Percentiles rank a stretch among this genome's conserved stretches.
Conservation (phyloP, 1,140 invertebrate genomes). For the Hylaeus volcanicus region DNA sequence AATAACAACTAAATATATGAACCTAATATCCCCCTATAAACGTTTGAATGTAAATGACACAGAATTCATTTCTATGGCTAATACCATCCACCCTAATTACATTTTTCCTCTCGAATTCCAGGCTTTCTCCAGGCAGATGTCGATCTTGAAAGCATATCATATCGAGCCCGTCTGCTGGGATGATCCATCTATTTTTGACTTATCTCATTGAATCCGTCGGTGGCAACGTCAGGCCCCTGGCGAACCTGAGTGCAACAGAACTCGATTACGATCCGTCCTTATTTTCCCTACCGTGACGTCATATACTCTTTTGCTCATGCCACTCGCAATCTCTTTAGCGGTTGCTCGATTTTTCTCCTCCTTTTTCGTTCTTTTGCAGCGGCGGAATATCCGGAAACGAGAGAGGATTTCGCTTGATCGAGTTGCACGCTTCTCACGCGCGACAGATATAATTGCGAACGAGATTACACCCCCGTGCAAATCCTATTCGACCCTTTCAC, state of each 20-base stretch:
- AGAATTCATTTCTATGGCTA: too few relatives aligned
- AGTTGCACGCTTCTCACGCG: slow-evolving; percentile 20
- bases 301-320: slow-evolving; percentile 11
- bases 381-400: slow-evolving; percentile 36
- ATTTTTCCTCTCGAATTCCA: not conserved
- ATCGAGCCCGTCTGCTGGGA: not conserved
- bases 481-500: slow-evolving; percentile 45
- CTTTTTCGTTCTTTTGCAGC: not conserved
- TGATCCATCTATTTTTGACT: slow-evolving; percentile 20
- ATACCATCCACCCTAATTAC: too few relatives aligned
- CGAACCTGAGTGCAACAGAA: slow-evolving; percentile 33
- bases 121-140: not conserved
- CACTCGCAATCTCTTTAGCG: slow-evolving; percentile 6
- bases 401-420: slow-evolving; percentile 38
- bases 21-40: too few relatives aligned
- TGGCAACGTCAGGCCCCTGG: not conserved
- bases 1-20: too few relatives aligned
- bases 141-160: not conserved
- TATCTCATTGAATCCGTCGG: slow-evolving; percentile 16
- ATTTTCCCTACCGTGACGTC: slow-evolving; percentile 5
- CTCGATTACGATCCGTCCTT: slow-evolving; percentile 33
- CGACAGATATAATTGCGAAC: slow-evolving; percentile 47
- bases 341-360: too few relatives aligned
- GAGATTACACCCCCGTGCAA: slow-evolving; percentile 37
- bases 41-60: too few relatives aligned